A percentile compares a stretch with the other conserved stretches of the same genome.
phyloP scores from a whole-genome alignment of 2,888 invertebrate genomes.

The Drosophila nigritarsus region DNA sequence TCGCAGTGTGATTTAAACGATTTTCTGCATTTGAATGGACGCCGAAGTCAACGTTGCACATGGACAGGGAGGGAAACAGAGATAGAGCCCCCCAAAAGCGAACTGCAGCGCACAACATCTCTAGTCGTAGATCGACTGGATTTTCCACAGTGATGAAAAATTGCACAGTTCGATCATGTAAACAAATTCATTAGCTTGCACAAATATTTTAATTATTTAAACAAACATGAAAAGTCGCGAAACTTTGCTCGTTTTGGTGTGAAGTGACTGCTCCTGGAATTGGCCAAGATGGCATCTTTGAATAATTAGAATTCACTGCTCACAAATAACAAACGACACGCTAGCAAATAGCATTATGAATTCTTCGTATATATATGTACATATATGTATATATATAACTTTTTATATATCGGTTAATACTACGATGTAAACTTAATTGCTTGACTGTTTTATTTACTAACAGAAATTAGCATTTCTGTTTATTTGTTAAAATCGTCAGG shows the following conservation, averaged over 20 bases:
- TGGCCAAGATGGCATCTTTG: conserved; percentile 41
- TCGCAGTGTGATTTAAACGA: conserved; percentile 72
- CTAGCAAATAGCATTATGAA: not conserved
- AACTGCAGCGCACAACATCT: conserved; percentile 7
- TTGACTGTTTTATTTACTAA: not conserved
- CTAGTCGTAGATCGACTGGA: conserved; percentile 55
- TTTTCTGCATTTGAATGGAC: conserved; percentile 64
- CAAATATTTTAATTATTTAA: conserved; percentile 80
- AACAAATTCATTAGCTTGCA: conserved; percentile 77
- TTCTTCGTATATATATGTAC: not conserved
- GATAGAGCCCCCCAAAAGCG: not conserved
- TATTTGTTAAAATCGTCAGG: not conserved
- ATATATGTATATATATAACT: too few relatives aligned
- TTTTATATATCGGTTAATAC: not conserved
- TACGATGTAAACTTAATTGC: not conserved
- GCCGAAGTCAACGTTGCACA: conserved; percentile 32
- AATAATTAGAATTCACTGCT: conserved; percentile 27
- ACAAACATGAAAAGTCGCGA: conserved; percentile 35
- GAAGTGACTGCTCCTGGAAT: conserved; percentile 50
- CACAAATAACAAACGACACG: conserved; percentile 8
- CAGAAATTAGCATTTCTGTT: not conserved
- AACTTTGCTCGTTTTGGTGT: conserved; percentile 31
- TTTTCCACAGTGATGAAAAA: conserved; percentile 72
- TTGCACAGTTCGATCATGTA: conserved; percentile 76
- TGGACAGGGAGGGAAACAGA: not conserved